These are phyloP conservation scores for Sardina pilchardus DNA, from an alignment of 2,113 vertebrate genomes.

Conservation along the genomic window DNA sequence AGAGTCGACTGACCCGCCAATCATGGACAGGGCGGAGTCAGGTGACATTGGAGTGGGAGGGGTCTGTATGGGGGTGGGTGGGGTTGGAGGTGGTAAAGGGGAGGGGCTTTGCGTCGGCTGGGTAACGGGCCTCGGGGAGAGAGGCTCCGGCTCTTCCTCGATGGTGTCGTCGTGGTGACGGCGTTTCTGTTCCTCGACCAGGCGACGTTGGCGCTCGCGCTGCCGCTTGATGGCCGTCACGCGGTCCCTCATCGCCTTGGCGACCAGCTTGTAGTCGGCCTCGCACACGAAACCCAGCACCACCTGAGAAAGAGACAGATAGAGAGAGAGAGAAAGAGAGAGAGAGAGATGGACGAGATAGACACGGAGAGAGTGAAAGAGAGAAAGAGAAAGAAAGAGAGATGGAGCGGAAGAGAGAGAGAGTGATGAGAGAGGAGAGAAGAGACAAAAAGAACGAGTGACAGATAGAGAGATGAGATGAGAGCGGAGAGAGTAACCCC, in stretches of 20 bases:
- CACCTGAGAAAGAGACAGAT: conserved; percentile 71
- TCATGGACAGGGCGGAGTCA: conserved; percentile 49
- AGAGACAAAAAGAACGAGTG: neutral
- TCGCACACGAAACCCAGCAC: conserved; percentile 90
- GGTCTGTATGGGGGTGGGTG: neutral
- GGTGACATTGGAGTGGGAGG: conserved; percentile 23
- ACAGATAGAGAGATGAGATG: too few relatives aligned
- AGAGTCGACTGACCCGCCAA: conserved; percentile 65
- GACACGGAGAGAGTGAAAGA: conserved; percentile 45
- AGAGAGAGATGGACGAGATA: neutral
- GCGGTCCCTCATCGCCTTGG: conserved; percentile 89
- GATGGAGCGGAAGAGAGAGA: neutral
- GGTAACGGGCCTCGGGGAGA: conserved; percentile 29
- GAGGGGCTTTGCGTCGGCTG: conserved; percentile 50
- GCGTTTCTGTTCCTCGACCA: conserved; percentile 64
- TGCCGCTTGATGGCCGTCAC: conserved; percentile 89
- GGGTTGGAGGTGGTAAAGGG: conserved; percentile 29
- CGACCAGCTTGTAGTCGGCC: conserved; percentile 92
- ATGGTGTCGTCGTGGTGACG: conserved; percentile 60
- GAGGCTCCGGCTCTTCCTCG: conserved; percentile 61
- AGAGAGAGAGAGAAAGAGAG: conserved; percentile 27
- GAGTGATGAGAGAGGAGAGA: neutral
- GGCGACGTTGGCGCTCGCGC: conserved; percentile 81
- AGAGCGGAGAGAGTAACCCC: neutral
- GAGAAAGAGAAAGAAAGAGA: conserved; percentile 40